Evolutionary conservation across 2,113 vertebrate species (phyloP), one percentile per base, ranked within the genome.

Genomic region (Dolichallabes microphthalmus): DNA sequence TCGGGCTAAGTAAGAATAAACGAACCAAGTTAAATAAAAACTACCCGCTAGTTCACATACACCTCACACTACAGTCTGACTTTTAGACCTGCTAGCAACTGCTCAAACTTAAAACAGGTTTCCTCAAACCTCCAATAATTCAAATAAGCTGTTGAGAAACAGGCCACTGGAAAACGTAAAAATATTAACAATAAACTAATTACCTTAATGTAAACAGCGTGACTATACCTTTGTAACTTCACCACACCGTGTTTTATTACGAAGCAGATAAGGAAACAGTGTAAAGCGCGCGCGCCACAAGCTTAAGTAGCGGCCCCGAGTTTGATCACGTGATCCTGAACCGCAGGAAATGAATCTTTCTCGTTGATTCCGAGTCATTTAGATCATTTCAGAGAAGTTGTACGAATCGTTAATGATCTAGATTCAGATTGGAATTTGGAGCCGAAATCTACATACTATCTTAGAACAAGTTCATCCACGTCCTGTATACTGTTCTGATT

Each of bases 211-310:
- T 15, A 55, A 55, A 19, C 5, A 8, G 3, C 1, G 6, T 15
- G 14, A 20, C 52, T 17, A 55, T 19, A 27, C n/a, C 4, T 25
- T 14, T 2, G 6, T 13, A 2, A 50, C 35, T 30, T 17, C 5
- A 1, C 15, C 45, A 19, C 74, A 11, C 52, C 2, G 15, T 9
- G 14, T 77, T 55, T 20, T 27, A 0, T 22, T 8, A 53, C 45
- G 17, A 7, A 0, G n/a, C 74, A 20, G 15, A 55, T 55, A 30
- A 0, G 4, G 0, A 27, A 58, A 13, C 1, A 12, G 3, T 12
- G 30, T 30, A n/a, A 3, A 81, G 86, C 87, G 87, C 89, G 87
- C 94, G 92, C 93, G 93, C 93, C 93, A 93, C 78, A 35, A 17
- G 57, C 84, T 94, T 95, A 95, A 94, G 92, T 94, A 79, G 60